Conservation (phyloP, 2,113 vertebrate species). For the Hippocampus guttulatus region DNA sequence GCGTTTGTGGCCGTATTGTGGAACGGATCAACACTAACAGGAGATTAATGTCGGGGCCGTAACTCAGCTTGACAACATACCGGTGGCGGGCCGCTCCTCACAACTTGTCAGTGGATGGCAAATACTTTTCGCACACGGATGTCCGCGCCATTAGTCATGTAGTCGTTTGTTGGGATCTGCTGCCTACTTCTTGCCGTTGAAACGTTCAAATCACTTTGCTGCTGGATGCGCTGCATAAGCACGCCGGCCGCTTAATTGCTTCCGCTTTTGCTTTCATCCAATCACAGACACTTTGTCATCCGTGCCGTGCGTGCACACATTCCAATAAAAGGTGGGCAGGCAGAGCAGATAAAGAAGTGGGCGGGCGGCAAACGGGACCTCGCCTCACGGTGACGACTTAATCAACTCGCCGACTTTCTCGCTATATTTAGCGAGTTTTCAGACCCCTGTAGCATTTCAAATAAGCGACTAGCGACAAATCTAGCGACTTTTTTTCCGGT, state of each 20-base stretch:
- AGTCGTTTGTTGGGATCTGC: background rate
- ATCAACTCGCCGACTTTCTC: conserved; percentile 24
- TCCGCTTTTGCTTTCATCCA: conserved; percentile 41
- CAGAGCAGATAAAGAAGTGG: conserved; percentile 48
- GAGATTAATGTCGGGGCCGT: background rate
- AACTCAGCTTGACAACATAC: background rate
- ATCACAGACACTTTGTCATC: conserved; percentile 38
- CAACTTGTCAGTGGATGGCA: background rate
- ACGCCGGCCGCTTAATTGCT: conserved; percentile 18
- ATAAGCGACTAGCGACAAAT: too few species aligned
- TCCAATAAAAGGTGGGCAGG: conserved; percentile 1
- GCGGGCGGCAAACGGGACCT: conserved; percentile 16
- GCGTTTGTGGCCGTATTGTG: background rate
- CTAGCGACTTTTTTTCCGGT: too few species aligned
- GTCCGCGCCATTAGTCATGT: background rate
- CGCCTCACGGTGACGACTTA: conserved; percentile 35
- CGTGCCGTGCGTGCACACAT: conserved; percentile 13
- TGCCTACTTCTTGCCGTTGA: background rate
- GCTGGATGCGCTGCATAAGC: conserved; percentile 18
- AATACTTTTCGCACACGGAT: background rate
- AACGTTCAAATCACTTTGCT: background rate
- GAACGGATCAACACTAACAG: background rate
- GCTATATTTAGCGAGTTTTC: too few species aligned
- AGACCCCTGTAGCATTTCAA: too few species aligned
- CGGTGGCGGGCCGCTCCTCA: background rate